Conservation (phyloP, 2,888 invertebrate species). For the Athalia cordata region DNA sequence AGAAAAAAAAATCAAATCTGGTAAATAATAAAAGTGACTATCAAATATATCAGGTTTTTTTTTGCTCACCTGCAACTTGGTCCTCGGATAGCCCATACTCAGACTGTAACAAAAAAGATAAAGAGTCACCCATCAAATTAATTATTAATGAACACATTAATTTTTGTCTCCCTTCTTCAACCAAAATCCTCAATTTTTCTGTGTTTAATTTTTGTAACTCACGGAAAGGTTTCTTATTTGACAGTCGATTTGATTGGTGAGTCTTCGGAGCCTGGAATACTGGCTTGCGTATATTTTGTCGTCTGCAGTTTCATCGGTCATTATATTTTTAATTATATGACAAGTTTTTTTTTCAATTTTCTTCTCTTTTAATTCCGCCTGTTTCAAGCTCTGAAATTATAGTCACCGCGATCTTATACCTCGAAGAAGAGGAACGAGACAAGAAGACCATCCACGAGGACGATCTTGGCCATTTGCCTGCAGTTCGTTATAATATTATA, state of each 20-base stretch:
- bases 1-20: neutral
- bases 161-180: neutral
- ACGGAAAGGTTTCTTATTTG: slow-evolving; percentile 63
- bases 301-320: slow-evolving; percentile 54
- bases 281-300: slow-evolving; percentile 61
- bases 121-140: slow-evolving; percentile 38
- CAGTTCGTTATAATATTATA: slow-evolving; percentile 8
- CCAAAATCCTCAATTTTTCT: neutral
- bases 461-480: slow-evolving; percentile 42
- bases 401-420: too few species aligned
- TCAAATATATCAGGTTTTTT: neutral
- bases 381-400: neutral
- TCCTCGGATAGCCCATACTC: slow-evolving; percentile 92
- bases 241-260: slow-evolving; percentile 66
- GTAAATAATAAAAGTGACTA: too few species aligned
- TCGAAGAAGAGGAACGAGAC: too few species aligned
- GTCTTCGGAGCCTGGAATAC: slow-evolving; percentile 64
- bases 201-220: slow-evolving; percentile 54
- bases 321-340: too few species aligned
- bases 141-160: neutral
- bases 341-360: neutral
- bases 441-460: neutral
- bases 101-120: slow-evolving; percentile 78
- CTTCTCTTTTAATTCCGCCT: neutral
- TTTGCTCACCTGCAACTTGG: slow-evolving; percentile 85